Percentiles rank a stretch among this genome's conserved stretches.
phyloP scores from a whole-genome alignment of 2,113 vertebrate species.

The Calyptommatus sinebrachiatus region DNA sequence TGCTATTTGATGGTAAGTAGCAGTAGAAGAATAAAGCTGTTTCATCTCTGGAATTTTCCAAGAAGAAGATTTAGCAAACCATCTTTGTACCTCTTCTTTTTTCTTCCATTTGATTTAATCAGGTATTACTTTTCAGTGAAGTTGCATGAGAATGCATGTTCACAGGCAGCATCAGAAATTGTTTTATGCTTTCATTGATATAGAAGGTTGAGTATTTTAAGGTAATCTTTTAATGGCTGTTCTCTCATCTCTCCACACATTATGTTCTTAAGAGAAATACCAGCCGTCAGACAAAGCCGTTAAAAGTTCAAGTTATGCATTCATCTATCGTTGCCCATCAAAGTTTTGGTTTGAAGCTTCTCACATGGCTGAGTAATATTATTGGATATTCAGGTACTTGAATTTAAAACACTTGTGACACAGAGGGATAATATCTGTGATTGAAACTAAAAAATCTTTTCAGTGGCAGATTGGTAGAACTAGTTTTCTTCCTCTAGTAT shows the following conservation, averaged over 20 bases:
- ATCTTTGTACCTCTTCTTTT: too few relatives aligned
- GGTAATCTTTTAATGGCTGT: neutral
- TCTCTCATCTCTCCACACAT: conserved; percentile 13
- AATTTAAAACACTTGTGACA: conserved; percentile 22
- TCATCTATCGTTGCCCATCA: conserved; percentile 96
- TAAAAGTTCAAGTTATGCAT: conserved; percentile 97
- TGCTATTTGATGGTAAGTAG: too few relatives aligned
- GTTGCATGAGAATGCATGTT: neutral
- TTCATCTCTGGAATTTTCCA: too few relatives aligned
- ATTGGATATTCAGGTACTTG: conserved; percentile 92
- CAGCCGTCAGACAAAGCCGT: conserved; percentile 92
- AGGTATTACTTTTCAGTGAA: too few relatives aligned
- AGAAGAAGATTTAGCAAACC: too few relatives aligned
- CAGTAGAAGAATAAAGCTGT: too few relatives aligned
- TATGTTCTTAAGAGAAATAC: conserved; percentile 86
- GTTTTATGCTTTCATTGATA: neutral
- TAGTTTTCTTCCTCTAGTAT: neutral
- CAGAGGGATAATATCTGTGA: conserved; percentile 14
- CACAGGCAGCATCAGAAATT: neutral
- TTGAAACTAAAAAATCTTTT: conserved; percentile 29
- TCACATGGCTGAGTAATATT: conserved; percentile 89
- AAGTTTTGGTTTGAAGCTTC: conserved; percentile 90
- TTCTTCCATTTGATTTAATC: too few relatives aligned
- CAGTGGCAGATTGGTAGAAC: neutral
- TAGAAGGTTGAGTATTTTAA: neutral